phyloP scores from a whole-genome alignment of 2,113 vertebrate genomes.

The Pelodiscus sinensis region DNA sequence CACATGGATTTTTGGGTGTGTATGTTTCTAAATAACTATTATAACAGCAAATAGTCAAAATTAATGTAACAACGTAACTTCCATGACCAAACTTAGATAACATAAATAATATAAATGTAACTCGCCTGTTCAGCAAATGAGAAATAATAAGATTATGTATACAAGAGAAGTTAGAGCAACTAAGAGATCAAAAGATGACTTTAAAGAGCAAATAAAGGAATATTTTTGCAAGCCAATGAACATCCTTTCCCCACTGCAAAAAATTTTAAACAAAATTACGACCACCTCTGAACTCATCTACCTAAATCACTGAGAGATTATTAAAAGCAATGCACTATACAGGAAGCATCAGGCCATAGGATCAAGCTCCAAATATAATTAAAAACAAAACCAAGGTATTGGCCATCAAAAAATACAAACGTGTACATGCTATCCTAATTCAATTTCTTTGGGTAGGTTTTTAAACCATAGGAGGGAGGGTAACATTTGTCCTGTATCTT shows the following conservation, averaged over 20 bases:
- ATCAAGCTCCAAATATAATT: background rate
- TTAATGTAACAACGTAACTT: conserved; percentile 8
- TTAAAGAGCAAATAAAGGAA: conserved; percentile 42
- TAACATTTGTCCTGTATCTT: background rate
- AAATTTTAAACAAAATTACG: conserved; percentile 16
- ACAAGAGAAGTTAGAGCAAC: background rate
- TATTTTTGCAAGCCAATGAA: background rate
- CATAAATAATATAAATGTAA: conserved; percentile 45
- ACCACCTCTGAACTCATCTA: conserved; percentile 9
- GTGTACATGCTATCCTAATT: background rate
- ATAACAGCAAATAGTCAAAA: conserved; percentile 18
- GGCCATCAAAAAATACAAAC: background rate
- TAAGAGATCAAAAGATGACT: background rate
- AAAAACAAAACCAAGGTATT: background rate
- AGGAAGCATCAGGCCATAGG: background rate
- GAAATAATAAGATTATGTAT: conserved; percentile 26
- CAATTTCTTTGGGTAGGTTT: background rate
- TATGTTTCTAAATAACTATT: conserved; percentile 32
- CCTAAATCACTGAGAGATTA: background rate
- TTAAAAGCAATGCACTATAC: background rate
- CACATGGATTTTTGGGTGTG: background rate
- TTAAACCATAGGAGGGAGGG: background rate
- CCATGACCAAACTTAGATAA: conserved; percentile 11
- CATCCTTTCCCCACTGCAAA: background rate
- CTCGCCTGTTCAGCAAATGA: conserved; percentile 21